Base-by-base conservation (phyloP, 2,113 vertebrate species). In the Coryphaenoides rupestris region DNA sequence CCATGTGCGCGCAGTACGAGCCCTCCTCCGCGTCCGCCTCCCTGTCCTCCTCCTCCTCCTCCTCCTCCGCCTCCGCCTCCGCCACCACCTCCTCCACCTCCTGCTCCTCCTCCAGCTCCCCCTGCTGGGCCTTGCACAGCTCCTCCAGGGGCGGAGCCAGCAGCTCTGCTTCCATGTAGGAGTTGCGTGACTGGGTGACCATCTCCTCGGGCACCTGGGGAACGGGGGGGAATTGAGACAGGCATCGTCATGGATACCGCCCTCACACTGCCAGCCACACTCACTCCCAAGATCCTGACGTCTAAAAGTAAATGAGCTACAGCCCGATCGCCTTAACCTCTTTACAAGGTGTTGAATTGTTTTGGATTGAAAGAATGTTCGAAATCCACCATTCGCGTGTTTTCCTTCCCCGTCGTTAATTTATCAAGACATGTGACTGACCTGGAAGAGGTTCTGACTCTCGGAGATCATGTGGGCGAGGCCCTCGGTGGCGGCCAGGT, bases 401-500 rank as follows among this genome's bases (percentile, higher is more conserved):
- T n/a, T n/a, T n/a, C n/a, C n/a, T n/a, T n/a, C n/a, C n/a, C n/a
- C n/a, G n/a, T n/a, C n/a, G n/a, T n/a, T n/a, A n/a, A n/a, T n/a
- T n/a, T n/a, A n/a, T n/a, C n/a, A n/a, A n/a, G n/a, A n/a, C n/a
- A n/a, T n/a, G n/a, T n/a, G n/a, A 40, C 88, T 89, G 81, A 98
- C 97, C 95, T 96, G 93, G 80, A 99, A 99, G 73, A 99, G 93
- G 55, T 68, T 87, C 77, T 92, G 90, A 71, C 94, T 94, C 86
- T 98, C 95, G 19, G 85, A 80, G 88, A 99, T 98, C 96, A 99
- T 98, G 82, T 99, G 96, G 24, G 95, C 88, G 47, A 99, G 91
- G 6, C 97, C 97, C 79, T 98, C 95, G 61, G 95, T 96, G 21
- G 97, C 97, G 1, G 97, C 97, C 79, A 95, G 87, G 77, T 96